Evolutionary conservation across 2,888 invertebrate species (phyloP), one percentile per base, ranked within the genome.

Genomic region (Andrena marginata): DNA sequence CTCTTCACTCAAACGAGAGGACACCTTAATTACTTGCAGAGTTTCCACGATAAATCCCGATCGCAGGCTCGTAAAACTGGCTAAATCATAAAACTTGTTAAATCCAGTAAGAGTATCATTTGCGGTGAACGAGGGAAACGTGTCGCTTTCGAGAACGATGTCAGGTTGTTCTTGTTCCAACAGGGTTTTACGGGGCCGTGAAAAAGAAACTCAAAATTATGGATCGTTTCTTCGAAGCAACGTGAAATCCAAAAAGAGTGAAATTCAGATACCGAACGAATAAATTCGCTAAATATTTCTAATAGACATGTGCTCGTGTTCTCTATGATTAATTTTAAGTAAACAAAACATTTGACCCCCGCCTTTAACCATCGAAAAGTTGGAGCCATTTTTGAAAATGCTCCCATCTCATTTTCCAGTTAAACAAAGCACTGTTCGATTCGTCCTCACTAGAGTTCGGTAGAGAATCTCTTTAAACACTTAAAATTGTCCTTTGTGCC

Each of bases 11-110:
- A 35, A 62, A 33, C 63, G 35, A 69, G n/a, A 31, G 42, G 29
- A 29, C 51, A 64, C 13, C 77, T 72, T 69, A 74, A 77, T 77
- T 69, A 70, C 70, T 73, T 54, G 73, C 64, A 60, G 54, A 65
- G 10, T 29, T 60, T 51, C 56, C 49, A n/a, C 48, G 54, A 65
- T 51, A 33, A 60, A 29, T 16, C 13, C 20, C 16, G 54, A 71
- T 16, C 68, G 48, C 48, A 33, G 8, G 56, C 63, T 78, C 75
- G 79, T 82, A 72, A 82, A 74, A 79, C 29, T n/a, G 20, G 49
- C 7, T 56, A 69, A 67, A 76, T 71, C 63, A 67, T 80, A 77
- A 77, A 77, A 77, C 70, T 71, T 33, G 64, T 51, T 62, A 67
- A 74, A 82, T 70, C 42, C 70, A 20, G n/a, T 51, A 60, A 49